Percentiles rank a stretch among this genome's conserved stretches.
Conservation (phyloP, 2,888 invertebrate species). For the Trisateles emortualis region DNA sequence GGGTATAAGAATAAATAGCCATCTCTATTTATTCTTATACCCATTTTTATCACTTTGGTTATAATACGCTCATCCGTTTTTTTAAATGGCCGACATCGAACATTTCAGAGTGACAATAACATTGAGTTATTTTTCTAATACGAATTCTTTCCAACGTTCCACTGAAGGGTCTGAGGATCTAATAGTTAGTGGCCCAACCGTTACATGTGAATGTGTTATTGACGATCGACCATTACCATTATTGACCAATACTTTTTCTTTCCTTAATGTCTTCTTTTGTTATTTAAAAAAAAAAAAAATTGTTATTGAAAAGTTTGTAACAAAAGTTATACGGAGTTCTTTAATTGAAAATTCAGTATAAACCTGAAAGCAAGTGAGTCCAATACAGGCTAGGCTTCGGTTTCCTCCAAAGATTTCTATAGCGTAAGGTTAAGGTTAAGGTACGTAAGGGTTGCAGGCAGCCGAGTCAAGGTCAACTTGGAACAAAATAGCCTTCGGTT, state of each 20-base stretch:
- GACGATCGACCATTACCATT: background rate
- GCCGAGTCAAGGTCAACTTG: no score
- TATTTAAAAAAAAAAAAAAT: no score
- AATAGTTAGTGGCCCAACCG: background rate
- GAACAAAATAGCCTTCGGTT: no score
- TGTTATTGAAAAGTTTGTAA: no score
- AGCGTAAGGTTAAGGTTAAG: no score
- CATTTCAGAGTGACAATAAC: background rate
- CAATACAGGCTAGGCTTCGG: no score
- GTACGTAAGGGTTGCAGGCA: no score
- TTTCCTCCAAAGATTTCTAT: no score
- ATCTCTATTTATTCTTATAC: background rate
- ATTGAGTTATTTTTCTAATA: constrained; percentile 1
- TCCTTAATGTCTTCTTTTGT: background rate
- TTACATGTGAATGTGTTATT: background rate
- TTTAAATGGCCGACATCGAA: background rate
- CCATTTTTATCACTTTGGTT: background rate
- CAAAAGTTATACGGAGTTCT: no score
- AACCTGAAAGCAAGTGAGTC: no score
- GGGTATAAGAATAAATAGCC: background rate
- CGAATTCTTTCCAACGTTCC: background rate
- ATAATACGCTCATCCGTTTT: background rate
- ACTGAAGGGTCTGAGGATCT: background rate
- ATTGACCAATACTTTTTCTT: background rate
- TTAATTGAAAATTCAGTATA: no score